Evolutionary conservation across 2,888 invertebrate genomes (phyloP).

Genomic region (Drosophila monieri): DNA sequence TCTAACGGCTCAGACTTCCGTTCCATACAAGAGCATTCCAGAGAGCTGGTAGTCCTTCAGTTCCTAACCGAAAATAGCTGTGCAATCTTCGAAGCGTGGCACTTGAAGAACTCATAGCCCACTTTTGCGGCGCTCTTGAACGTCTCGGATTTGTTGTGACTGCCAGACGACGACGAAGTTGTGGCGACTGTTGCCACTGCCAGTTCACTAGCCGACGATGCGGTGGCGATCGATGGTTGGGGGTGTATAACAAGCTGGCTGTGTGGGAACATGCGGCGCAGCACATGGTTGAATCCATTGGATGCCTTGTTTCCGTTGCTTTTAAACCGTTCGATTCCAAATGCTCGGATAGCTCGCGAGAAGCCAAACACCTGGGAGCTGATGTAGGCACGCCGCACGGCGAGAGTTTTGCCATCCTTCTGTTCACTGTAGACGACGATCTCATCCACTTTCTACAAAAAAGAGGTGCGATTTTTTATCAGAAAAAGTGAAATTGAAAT

Average conservation of each 20-base stretch:
- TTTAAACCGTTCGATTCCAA: slow-evolving; percentile 94
- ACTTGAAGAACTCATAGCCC: slow-evolving; percentile 92
- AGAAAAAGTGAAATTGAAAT: not conserved
- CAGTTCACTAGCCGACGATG: slow-evolving; percentile 23
- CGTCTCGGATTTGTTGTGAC: slow-evolving; percentile 80
- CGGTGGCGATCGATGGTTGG: slow-evolving; percentile 22
- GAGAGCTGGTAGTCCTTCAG: slow-evolving; percentile 54
- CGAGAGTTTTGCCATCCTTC: slow-evolving; percentile 90
- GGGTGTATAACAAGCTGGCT: slow-evolving; percentile 68
- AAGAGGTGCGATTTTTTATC: not conserved
- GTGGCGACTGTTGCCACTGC: slow-evolving; percentile 9
- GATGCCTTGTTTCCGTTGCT: slow-evolving; percentile 93
- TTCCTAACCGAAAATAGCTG: slow-evolving; percentile 83
- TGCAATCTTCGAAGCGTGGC: slow-evolving; percentile 83
- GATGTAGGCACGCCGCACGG: slow-evolving; percentile 93
- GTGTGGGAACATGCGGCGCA: slow-evolving; percentile 88
- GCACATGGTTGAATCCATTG: slow-evolving; percentile 92
- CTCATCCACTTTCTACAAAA: slow-evolving; percentile 92
- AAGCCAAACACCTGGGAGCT: slow-evolving; percentile 95
- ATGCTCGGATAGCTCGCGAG: slow-evolving; percentile 93
- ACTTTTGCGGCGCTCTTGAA: slow-evolving; percentile 92
- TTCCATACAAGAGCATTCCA: slow-evolving; percentile 3
- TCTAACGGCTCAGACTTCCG: not conserved
- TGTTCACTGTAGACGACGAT: slow-evolving; percentile 92
- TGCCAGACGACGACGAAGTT: slow-evolving; percentile 15